Percentiles rank a stretch among this genome's conserved stretches.
Evolutionary conservation across 2,113 vertebrate species (phyloP).

Genomic region (Cyphomyrus discorhynchus): DNA sequence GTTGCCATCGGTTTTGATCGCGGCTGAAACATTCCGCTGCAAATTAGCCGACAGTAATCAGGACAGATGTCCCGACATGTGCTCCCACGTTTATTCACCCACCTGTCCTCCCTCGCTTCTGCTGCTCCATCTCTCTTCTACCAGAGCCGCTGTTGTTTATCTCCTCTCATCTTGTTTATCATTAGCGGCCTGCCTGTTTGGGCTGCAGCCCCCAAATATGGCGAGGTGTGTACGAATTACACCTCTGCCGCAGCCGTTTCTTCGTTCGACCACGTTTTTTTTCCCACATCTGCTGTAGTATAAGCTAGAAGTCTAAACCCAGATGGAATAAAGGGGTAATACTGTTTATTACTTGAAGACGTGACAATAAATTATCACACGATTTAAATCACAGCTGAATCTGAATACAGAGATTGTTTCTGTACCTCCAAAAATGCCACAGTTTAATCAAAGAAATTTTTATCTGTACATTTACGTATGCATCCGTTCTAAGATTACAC

Average conservation of each 20-base stretch:
- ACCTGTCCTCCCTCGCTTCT: constrained; percentile 51
- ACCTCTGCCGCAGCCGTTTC: neutral
- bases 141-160: constrained; percentile 67
- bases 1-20: constrained; percentile 58
- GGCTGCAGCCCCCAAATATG: constrained; percentile 33
- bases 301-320: neutral
- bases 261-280: neutral
- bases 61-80: constrained; percentile 74
- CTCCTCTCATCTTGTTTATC: constrained; percentile 58
- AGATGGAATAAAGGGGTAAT: neutral
- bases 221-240: constrained; percentile 2
- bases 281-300: neutral
- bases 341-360: neutral
- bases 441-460: neutral
- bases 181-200: constrained; percentile 42
- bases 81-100: constrained; percentile 56
- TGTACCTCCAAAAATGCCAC: neutral
- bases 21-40: constrained; percentile 61
- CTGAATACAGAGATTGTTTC: neutral
- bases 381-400: neutral
- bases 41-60: constrained; percentile 70
- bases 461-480: neutral
- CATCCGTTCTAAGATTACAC: neutral
- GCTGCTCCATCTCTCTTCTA: constrained; percentile 55
- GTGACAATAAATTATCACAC: neutral